Evolutionary conservation across 1,140 invertebrate genomes (phyloP).

Genomic region (Apis dorsata): DNA sequence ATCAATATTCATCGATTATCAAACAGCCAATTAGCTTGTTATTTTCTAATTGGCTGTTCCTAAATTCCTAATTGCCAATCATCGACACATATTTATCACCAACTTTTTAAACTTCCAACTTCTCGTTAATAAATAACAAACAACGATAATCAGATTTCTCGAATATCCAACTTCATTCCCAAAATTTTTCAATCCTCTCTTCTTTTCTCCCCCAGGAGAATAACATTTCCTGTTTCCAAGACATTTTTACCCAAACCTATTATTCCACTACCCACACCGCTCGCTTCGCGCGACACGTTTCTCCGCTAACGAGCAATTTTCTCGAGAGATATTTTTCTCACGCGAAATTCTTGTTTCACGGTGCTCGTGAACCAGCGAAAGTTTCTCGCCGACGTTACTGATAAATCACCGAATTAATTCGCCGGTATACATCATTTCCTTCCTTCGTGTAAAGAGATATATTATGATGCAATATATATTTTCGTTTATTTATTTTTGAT

Average conservation of each 20-base stretch:
- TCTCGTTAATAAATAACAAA: background rate
- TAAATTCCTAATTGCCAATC: background rate
- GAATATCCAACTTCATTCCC: background rate
- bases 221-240: background rate
- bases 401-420: slow-evolving; percentile 4
- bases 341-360: background rate
- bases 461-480: no score
- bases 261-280: background rate
- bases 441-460: no score
- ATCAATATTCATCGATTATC: no score
- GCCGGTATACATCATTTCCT: background rate
- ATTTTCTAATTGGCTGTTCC: background rate
- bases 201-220: background rate
- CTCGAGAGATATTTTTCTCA: slow-evolving; percentile 1
- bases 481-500: no score
- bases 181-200: no score
- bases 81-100: no score
- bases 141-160: background rate
- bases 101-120: background rate
- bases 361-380: background rate
- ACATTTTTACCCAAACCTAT: background rate
- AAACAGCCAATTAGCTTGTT: background rate
- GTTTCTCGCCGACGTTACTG: background rate
- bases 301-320: slow-evolving; percentile 20
- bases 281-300: slow-evolving; percentile 19